phyloP scores from a whole-genome alignment of 2,888 invertebrate species.

The Caenorhabditis angaria region DNA sequence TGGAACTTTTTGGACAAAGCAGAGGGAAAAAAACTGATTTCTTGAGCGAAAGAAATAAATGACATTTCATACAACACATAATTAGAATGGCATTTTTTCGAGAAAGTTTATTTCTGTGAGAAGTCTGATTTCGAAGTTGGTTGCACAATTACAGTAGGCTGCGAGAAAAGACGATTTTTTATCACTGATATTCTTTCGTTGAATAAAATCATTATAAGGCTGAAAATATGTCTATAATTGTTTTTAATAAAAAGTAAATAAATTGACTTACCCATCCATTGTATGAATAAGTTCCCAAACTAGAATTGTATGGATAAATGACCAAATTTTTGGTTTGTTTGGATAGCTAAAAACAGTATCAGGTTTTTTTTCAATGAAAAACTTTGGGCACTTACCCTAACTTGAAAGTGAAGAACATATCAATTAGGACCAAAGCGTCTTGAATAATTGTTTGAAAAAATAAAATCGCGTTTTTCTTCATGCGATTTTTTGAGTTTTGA shows the following conservation, averaged over 20 bases:
- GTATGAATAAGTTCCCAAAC: conserved; percentile 29
- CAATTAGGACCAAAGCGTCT: conserved; percentile 18
- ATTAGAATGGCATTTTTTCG: too few species aligned
- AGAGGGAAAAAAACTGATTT: neutral
- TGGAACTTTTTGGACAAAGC: too few species aligned
- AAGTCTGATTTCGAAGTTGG: too few species aligned
- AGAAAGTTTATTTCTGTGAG: too few species aligned
- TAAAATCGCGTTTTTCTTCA: conserved; percentile 9
- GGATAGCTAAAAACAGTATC: conserved; percentile 9
- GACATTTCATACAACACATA: too few species aligned
- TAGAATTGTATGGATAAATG: conserved; percentile 20
- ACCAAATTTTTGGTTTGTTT: conserved; percentile 12
- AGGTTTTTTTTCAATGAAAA: neutral
- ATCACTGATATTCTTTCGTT: conserved; percentile 26
- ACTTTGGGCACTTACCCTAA: conserved; percentile 8
- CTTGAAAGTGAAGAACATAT: conserved; percentile 27
- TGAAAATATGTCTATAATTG: conserved; percentile 5
- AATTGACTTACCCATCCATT: conserved; percentile 17
- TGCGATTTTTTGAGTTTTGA: neutral
- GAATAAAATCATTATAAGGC: conserved; percentile 31
- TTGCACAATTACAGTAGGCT: too few species aligned
- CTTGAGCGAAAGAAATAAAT: neutral
- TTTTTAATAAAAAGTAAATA: too few species aligned
- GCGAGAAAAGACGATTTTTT: conserved; percentile 14
- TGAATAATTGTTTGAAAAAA: conserved; percentile 33